These are phyloP conservation scores for Peromyscus aztecus DNA, from an alignment of 2,797 vertebrate genomes.

Conservation along the genomic window DNA sequence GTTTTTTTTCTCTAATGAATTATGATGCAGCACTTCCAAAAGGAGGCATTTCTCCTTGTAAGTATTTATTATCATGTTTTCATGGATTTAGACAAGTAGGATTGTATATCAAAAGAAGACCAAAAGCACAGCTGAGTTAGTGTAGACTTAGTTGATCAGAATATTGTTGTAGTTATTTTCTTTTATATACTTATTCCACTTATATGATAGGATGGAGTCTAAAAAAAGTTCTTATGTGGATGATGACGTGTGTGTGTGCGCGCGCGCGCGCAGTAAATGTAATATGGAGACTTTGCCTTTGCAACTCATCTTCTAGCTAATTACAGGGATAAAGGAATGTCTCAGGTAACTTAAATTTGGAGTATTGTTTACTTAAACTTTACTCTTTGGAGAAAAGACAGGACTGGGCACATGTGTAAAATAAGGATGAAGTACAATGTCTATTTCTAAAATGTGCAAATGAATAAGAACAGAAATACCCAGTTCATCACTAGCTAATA, in stretches of 20 bases:
- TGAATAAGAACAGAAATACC: neutral
- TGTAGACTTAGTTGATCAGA: neutral
- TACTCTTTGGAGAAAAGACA: conserved; percentile 73
- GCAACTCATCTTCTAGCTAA: neutral
- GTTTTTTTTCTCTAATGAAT: neutral
- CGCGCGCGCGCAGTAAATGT: neutral
- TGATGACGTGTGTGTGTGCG: neutral
- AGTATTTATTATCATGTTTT: neutral
- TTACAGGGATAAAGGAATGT: neutral
- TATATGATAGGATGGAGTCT: neutral
- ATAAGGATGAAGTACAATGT: conserved; percentile 68
- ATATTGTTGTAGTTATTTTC: neutral
- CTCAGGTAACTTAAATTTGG: neutral
- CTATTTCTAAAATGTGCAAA: conserved; percentile 70
- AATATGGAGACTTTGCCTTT: neutral
- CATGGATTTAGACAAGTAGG: neutral
- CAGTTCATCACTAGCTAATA: neutral
- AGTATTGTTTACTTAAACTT: conserved; percentile 59
- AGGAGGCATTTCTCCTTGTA: neutral
- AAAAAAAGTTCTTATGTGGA: neutral
- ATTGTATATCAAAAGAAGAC: neutral
- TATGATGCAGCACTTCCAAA: neutral
- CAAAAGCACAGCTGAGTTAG: neutral
- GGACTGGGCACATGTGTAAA: conserved; percentile 74
- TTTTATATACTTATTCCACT: neutral